Conservation (phyloP, 2,888 invertebrate species). For the Chelonus formosanus region DNA sequence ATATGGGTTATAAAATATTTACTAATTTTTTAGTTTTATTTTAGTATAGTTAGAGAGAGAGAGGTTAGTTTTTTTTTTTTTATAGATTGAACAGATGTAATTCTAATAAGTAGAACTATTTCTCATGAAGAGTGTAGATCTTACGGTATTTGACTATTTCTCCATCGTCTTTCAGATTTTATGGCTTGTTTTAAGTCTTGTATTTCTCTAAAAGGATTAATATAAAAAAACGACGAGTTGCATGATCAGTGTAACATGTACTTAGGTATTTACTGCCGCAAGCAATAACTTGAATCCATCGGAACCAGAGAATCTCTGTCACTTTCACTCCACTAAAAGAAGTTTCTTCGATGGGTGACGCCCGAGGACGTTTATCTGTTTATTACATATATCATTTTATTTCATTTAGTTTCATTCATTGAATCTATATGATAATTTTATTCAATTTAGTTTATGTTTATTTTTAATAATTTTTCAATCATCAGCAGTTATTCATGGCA, state of each 20-base stretch:
- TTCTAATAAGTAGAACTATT: no score
- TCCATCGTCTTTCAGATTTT: not conserved
- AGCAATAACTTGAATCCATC: constrained; percentile 31
- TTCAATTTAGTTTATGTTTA: no score
- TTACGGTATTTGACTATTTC: not conserved
- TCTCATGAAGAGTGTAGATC: not conserved
- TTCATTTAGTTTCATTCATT: not conserved
- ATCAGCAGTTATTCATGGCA: no score
- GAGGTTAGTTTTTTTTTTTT: no score
- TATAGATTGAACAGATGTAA: no score
- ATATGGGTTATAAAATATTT: constrained; percentile 13
- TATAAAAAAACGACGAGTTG: constrained; percentile 12
- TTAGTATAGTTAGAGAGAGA: no score
- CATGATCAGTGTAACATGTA: constrained; percentile 27
- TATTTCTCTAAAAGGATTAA: constrained; percentile 16
- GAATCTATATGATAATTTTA: no score
- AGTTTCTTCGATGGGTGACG: constrained; percentile 38
- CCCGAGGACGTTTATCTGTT: constrained; percentile 37
- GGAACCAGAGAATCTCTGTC: constrained; percentile 38
- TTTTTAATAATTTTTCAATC: no score
- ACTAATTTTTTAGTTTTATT: constrained; percentile 4
- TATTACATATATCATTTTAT: constrained; percentile 8
- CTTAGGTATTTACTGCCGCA: constrained; percentile 25
- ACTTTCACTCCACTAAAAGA: constrained; percentile 49
- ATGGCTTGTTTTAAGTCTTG: not conserved